Evolutionary conservation across 2,888 invertebrate species (phyloP), one percentile per base, ranked within the genome.

Genomic region (Thumatha senex): DNA sequence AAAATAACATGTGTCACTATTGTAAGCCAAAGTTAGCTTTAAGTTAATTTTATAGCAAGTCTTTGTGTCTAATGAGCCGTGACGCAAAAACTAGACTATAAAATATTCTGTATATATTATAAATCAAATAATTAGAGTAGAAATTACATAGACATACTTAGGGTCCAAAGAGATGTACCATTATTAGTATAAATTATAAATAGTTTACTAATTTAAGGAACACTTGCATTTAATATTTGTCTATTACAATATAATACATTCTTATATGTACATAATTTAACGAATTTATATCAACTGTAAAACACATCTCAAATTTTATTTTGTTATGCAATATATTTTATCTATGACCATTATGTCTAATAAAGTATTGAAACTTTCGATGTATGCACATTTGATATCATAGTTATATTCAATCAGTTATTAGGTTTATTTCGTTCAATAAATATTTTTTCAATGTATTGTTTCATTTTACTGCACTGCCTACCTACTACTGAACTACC

Each of bases 31-130:
- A 56, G 38, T 42, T 51, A 56, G 5, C 18, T 51, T 35, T 36
- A 51, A 30, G 18, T 40, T 13, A 41, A 48, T 47, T 51, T 46
- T 51, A 51, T 56, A 43, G 60, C 83, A n/a, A 87, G 88, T 80
- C 73, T 77, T 80, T 81, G 81, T 78, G 86, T 85, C 85, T 80
- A 63, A 70, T 86, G 88, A 89, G 88, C 88, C 88, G 59, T 70
- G 84, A 81, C 84, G 82, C 78, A 83, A 82, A 77, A 83, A 78
- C 84, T 83, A 78, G 59, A 41, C 51, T 18, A 63, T 56, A 67
- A 66, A 58, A 66, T 55, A 50, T 15, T 29, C 46, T 44, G 48
- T 52, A 46, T 51, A 49, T 35, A 29, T 61, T 43, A 41, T 40
- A 40, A 31, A 0, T 24, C n/a, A n/a, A 36, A 10, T 18, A 14